Base-by-base conservation (phyloP, 2,888 invertebrate species). In the Drosophila stalkeri region DNA sequence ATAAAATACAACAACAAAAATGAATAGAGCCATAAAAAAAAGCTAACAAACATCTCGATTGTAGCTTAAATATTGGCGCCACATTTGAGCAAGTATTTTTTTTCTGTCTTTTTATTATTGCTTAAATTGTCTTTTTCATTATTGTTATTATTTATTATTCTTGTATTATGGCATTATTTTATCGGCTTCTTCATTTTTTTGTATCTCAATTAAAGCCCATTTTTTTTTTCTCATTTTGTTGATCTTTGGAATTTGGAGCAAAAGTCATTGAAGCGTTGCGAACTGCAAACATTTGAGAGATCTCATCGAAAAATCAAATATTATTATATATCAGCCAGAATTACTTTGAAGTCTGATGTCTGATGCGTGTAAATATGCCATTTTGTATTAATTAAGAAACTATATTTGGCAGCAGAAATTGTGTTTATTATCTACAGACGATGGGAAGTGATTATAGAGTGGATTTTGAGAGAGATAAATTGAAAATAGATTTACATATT, bases 21-120 rank as follows among this genome's bases (percentile, higher is more conserved):
- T 80, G 63, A 79, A 72, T 57, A 64, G 52, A 67, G 68, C 54
- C 54, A 73, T 66, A 80, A 64, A 77, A 72, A 60, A 60, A 33
- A 33, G 57, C 64, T 18, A 61, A 59, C 57, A 68, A 56, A 46
- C 33, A 71, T 43, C 35, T 51, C 46, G 43, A 77, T 63, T 56
- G 52, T 63, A 64, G 64, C 73, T 59, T 66, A 66, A 80, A 77
- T 55, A 73, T 80, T 80, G 81, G 74, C 82, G 80, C 80, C 80
- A 76, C 69, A 72, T 75, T 80, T 67, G 46, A 37, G 56, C 43
- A 31, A 35, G 46, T 27, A 27, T 41, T 52, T 41, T 44, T 51
- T 52, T 18, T 33, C 5, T 37, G 4, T 16, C n/a, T 31, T 39
- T 51, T 20, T 35, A 1, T 37, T 49, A 37, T 33, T 44, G 56